Conservation (phyloP, 1,140 invertebrate genomes). For the Battus philenor region DNA sequence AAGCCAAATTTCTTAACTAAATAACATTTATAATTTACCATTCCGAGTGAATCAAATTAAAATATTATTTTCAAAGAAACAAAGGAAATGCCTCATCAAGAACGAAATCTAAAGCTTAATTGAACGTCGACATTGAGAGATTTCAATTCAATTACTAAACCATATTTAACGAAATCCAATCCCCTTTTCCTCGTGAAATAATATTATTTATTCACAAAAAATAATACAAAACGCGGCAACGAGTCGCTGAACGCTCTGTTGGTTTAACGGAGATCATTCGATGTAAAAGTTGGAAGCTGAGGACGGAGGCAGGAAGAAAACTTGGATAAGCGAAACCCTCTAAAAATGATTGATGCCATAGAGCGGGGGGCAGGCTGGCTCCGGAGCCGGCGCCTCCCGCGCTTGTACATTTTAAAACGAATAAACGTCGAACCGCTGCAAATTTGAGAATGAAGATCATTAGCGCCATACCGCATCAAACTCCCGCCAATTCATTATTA, state of each 20-base stretch:
- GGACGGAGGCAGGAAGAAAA: conserved; percentile 66
- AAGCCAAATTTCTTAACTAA: no score
- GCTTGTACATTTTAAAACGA: conserved; percentile 64
- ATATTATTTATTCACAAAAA: conserved; percentile 75
- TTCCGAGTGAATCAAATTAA: conserved; percentile 23
- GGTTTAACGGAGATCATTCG: conserved; percentile 72
- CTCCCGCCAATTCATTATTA: conserved; percentile 55
- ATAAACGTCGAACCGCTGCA: conserved; percentile 65
- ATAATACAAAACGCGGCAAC: conserved; percentile 70
- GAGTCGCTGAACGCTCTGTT: conserved; percentile 60
- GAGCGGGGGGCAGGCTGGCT: conserved; percentile 42
- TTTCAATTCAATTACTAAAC: conserved; percentile 76
- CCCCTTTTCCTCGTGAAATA: conserved; percentile 70
- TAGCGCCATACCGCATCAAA: conserved; percentile 56
- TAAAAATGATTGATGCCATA: conserved; percentile 74
- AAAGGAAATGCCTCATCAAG: conserved; percentile 64
- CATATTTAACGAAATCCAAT: conserved; percentile 76
- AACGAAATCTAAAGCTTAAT: conserved; percentile 70
- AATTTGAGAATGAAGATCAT: conserved; percentile 70
- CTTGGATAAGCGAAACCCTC: conserved; percentile 73
- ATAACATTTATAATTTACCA: conserved; percentile 19
- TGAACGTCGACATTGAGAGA: conserved; percentile 75
- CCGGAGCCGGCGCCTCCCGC: conserved; percentile 24
- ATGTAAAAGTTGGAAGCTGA: conserved; percentile 63
- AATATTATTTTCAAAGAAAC: conserved; percentile 47